Base-by-base conservation (phyloP, 2,113 vertebrate species). In the Gasterosteus nipponicus region DNA sequence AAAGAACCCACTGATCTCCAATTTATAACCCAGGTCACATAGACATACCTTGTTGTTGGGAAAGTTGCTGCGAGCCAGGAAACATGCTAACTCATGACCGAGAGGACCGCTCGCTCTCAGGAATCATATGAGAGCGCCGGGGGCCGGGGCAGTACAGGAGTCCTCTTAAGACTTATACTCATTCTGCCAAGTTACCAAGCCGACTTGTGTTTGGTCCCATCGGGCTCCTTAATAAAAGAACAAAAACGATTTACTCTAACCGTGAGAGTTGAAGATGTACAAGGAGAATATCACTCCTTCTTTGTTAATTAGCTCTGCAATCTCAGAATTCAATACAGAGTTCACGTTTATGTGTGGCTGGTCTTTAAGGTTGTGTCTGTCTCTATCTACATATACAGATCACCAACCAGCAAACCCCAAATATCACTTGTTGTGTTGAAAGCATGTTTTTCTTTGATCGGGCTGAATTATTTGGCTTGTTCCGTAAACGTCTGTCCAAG, bases 21-120 rank as follows among this genome's bases (percentile, higher is more conserved):
- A 78, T 89, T 80, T 80, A 78, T 85, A 75, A 84, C 60, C 51
- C 8, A 38, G 18, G 59, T 57, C 58, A 87, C 75, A 81, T 67
- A 46, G 64, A 35, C 72, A 11, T 22, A 12, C 22, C 60, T 69
- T 77, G 63, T 89, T 86, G 75, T 81, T 69, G 76, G 72, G 46
- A 71, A 29, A 71, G 44, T 75, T 53, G 82, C 87, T 87, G 47
- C 49, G 60, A 89, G 86, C 74, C 70, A 88, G 33, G 26, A 89
- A 87, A 91, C 84, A 84, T 87, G 72, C 80, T 81, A 90, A 90
- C 92, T 90, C 92, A 93, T 93, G 93, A 94, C 90, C 77, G 62
- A 73, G 83, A 77, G 83, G 66, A 87, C 62, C 65, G 67, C 85
- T 82, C 75, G 69, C 75, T 91, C 51, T 74, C 70, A 72, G 76